Evolutionary conservation across 1,140 invertebrate species (phyloP).

Genomic region (Micrasema longulum): DNA sequence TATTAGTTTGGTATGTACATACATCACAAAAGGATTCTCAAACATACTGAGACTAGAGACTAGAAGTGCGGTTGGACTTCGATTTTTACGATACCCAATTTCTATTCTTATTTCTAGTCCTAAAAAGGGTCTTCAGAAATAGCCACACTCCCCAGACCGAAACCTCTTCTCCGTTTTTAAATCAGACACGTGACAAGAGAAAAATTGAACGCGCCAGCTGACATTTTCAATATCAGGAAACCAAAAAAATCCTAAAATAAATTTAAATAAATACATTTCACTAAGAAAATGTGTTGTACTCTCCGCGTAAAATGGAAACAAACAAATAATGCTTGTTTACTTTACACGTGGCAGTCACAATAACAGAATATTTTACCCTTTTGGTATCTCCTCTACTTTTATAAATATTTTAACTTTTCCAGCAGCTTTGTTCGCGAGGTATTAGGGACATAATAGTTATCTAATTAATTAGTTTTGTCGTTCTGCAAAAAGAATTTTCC

Average conservation of each 20-base stretch:
- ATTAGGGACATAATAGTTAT: too few relatives aligned
- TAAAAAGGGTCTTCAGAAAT: not conserved
- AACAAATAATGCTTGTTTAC: not conserved
- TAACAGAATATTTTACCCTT: too few relatives aligned
- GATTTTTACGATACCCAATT: constrained; percentile 30
- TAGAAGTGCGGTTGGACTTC: constrained; percentile 8
- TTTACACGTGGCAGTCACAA: too few relatives aligned
- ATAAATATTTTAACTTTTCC: too few relatives aligned
- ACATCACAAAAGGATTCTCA: constrained; percentile 18
- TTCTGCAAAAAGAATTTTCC: too few relatives aligned
- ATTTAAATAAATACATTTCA: constrained; percentile 8
- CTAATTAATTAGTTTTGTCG: too few relatives aligned
- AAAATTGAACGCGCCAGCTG: not conserved
- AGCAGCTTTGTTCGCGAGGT: too few relatives aligned
- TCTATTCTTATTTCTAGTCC: constrained; percentile 22
- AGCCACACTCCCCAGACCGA: not conserved
- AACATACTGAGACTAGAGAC: constrained; percentile 4
- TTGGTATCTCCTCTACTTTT: too few relatives aligned
- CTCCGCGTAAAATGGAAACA: not conserved
- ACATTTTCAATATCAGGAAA: not conserved
- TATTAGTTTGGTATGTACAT: constrained; percentile 20
- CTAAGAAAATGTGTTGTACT: not conserved
- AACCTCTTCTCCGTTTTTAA: not conserved
- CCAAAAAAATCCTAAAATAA: not conserved
- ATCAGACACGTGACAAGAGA: not conserved